Evolutionary conservation across 2,888 invertebrate species (phyloP).

Genomic region (Drosophila prostipennis): DNA sequence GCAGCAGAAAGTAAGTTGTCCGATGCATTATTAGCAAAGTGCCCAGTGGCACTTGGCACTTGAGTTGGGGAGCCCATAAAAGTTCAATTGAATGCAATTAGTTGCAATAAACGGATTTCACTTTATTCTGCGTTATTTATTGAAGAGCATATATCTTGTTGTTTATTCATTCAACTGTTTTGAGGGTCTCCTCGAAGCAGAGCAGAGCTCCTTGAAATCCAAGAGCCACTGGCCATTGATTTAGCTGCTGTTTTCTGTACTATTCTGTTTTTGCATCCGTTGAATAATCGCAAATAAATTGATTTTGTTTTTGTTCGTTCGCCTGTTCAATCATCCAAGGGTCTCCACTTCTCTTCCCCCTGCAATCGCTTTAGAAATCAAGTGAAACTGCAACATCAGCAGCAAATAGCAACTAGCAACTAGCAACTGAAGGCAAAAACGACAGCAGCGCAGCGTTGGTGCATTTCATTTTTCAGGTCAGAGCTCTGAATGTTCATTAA

Average conservation of each 20-base stretch:
- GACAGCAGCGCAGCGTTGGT: constrained; percentile 6
- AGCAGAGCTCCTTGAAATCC: background rate
- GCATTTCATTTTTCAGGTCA: constrained; percentile 59
- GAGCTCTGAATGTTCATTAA: constrained; percentile 71
- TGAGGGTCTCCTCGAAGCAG: background rate
- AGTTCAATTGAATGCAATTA: constrained; percentile 70
- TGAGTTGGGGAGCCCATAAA: background rate
- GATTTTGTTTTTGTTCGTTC: constrained; percentile 45
- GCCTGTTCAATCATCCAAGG: constrained; percentile 9
- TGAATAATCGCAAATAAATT: constrained; percentile 58
- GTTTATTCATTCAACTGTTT: constrained; percentile 44
- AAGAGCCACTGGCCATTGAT: constrained; percentile 8
- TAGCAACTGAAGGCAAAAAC: constrained; percentile 15
- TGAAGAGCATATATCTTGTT: constrained; percentile 27
- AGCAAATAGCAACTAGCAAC: constrained; percentile 1
- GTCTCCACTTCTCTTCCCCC: background rate
- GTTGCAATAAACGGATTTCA: constrained; percentile 60
- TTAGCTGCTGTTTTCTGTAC: constrained; percentile 1
- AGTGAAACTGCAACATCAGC: constrained; percentile 31
- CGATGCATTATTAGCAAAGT: constrained; percentile 36
- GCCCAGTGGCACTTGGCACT: background rate
- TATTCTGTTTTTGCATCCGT: constrained; percentile 16
- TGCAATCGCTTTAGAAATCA: constrained; percentile 19
- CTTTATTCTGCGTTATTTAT: constrained; percentile 50
- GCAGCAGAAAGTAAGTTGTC: constrained; percentile 17